phyloP scores from a whole-genome alignment of 2,113 vertebrate genomes.

The Hyla sarda region DNA sequence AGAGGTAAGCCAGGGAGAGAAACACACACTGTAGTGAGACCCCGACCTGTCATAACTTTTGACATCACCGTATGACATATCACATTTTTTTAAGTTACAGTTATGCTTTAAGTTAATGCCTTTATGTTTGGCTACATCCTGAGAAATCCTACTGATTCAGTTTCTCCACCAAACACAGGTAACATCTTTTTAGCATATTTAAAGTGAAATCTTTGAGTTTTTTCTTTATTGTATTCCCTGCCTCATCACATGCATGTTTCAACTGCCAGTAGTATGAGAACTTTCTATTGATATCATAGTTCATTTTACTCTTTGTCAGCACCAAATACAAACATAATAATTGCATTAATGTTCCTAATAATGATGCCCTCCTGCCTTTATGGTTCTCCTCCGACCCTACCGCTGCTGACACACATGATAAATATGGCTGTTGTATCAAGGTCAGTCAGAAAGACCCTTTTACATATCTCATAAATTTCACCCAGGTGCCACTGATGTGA shows the following conservation, averaged over 20 bases:
- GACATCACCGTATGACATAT: too few relatives aligned
- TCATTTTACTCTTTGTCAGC: neutral
- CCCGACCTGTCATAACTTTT: too few relatives aligned
- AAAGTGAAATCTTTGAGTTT: neutral
- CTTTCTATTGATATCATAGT: constrained; percentile 27
- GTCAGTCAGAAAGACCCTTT: constrained; percentile 79
- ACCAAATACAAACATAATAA: constrained; percentile 41
- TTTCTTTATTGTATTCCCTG: neutral
- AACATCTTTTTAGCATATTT: neutral
- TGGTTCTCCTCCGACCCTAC: constrained; percentile 63
- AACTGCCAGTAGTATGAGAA: neutral
- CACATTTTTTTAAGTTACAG: too few relatives aligned
- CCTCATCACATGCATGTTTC: neutral
- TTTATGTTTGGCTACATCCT: neutral
- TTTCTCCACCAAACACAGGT: neutral
- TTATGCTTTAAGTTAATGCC: too few relatives aligned
- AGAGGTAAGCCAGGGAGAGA: too few relatives aligned
- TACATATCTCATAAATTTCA: constrained; percentile 86
- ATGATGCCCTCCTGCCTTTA: constrained; percentile 42
- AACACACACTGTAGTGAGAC: too few relatives aligned
- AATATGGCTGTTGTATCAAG: constrained; percentile 82
- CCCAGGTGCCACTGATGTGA: constrained; percentile 82
- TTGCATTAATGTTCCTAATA: constrained; percentile 46
- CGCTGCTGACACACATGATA: constrained; percentile 75
- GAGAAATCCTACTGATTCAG: neutral